Evolutionary conservation across 2,888 invertebrate species (phyloP), one percentile per base, ranked within the genome.

Genomic region (Dasysyrphus albostriatus): DNA sequence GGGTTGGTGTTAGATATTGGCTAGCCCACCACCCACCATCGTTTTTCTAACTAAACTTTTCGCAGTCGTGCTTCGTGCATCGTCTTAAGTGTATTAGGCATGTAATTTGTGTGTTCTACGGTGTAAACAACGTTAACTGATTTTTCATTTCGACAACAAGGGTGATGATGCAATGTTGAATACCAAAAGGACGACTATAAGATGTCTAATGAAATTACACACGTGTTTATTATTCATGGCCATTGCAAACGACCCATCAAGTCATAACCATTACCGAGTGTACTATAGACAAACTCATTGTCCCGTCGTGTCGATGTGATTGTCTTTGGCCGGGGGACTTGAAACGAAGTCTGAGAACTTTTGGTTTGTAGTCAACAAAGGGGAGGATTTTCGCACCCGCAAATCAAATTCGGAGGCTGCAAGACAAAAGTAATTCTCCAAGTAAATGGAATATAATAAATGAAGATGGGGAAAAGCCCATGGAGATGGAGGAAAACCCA

Each of bases 101-200:
- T 87, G 83, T 87, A 87, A 87, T 87, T 87, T 87, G 87, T 87
- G 87, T 87, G 72, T 87, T 87, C 70, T 78, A 79, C 72, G 83
- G 87, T 87, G 87, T 83, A 87, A 87, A 87, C 87, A 87, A 78
- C 72, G 78, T 87, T 87, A 87, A 87, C 83, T 87, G 87, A 87
- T 87, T 87, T 87, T 87, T 87, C 87, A 87, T 87, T 87, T 79
- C 70, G 65, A 75, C 78, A 75, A 87, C 87, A 75, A 83, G 78
- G 83, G 83, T 72, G 83, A 87, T 87, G 87, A 87, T 83, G 79
- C 83, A 87, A 87, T 87, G 72, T 61, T 29, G 34, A 67, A 47
- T 29, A 29, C 63, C 24, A 59, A 65, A 67, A 69, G 51, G 49
- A 72, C 49, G 58, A 59, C 63, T 44, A 49, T 65, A 65, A 78